Conservation (phyloP, 2,797 vertebrate species). For the Apogon talboti region DNA sequence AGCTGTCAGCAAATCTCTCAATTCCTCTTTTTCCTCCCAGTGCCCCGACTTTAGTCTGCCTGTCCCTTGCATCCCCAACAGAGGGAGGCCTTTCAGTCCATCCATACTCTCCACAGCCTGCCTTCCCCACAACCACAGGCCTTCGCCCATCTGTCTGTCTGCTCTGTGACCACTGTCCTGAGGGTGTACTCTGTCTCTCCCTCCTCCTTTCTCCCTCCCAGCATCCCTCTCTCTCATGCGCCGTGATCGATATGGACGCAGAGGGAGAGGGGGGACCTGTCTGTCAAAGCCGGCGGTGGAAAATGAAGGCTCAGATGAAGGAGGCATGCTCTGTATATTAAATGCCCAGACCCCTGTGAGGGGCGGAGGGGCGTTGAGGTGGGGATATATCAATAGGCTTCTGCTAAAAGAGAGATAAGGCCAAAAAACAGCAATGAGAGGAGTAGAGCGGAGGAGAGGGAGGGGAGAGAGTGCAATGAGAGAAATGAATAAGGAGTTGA, state of each 20-base stretch:
- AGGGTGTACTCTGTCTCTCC: slow-evolving; percentile 74
- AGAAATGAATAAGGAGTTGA: slow-evolving; percentile 33
- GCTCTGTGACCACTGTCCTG: slow-evolving; percentile 74
- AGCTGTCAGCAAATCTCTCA: slow-evolving; percentile 70
- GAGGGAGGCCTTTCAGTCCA: slow-evolving; percentile 75
- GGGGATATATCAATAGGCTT: slow-evolving; percentile 79
- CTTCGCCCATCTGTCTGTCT: slow-evolving; percentile 74
- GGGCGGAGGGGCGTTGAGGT: slow-evolving; percentile 44
- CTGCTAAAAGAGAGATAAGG: slow-evolving; percentile 77
- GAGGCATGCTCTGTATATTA: slow-evolving; percentile 86
- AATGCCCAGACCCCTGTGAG: slow-evolving; percentile 75
- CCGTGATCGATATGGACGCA: slow-evolving; percentile 84
- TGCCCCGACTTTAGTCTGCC: slow-evolving; percentile 55
- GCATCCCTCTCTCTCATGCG: slow-evolving; percentile 72
- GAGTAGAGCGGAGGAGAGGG: slow-evolving; percentile 15
- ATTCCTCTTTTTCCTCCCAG: slow-evolving; percentile 49
- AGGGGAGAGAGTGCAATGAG: slow-evolving; percentile 23
- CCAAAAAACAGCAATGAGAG: slow-evolving; percentile 59
- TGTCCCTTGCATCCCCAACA: slow-evolving; percentile 76
- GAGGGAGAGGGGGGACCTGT: slow-evolving; percentile 82
- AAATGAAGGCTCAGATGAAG: slow-evolving; percentile 83
- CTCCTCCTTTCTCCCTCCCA: slow-evolving; percentile 65
- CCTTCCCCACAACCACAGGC: slow-evolving; percentile 48
- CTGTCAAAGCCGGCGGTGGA: slow-evolving; percentile 80
- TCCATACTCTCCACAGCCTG: slow-evolving; percentile 51